phyloP scores from a whole-genome alignment of 2,888 invertebrate species.

The Tachina lurida region DNA sequence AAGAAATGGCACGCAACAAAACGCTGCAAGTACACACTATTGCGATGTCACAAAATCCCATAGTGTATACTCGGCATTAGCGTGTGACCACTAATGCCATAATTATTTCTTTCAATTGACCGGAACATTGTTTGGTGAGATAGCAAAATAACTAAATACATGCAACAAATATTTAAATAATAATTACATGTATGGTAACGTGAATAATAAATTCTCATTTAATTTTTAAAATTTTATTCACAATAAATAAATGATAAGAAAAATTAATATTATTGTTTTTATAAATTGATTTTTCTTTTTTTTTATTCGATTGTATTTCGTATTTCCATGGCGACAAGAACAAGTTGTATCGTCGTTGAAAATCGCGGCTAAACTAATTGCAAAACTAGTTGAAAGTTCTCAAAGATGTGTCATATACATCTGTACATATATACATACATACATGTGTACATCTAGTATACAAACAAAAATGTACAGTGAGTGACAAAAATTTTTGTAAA shows the following conservation, averaged over 20 bases:
- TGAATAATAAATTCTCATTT: not conserved
- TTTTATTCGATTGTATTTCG: constrained; percentile 5
- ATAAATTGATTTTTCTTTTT: not conserved
- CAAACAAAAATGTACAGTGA: constrained; percentile 4
- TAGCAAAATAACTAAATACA: not conserved
- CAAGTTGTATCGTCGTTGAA: constrained; percentile 70
- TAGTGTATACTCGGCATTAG: no score
- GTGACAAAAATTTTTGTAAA: not conserved
- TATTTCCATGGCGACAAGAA: constrained; percentile 13
- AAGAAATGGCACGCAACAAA: no score
- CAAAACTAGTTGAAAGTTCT: constrained; percentile 36
- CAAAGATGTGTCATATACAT: constrained; percentile 22
- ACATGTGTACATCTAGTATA: not conserved
- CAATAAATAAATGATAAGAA: not conserved
- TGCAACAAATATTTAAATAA: not conserved
- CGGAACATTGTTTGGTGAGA: not conserved
- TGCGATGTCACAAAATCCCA: no score
- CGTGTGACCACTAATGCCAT: not conserved
- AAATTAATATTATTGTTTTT: constrained; percentile 1
- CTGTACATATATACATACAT: not conserved
- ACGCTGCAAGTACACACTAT: no score
- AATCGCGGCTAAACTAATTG: constrained; percentile 72
- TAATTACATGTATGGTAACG: not conserved
- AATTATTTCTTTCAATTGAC: not conserved
- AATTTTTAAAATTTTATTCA: constrained; percentile 8